phyloP scores from a whole-genome alignment of 2,797 vertebrate species.

The Premnoplex brunnescens region DNA sequence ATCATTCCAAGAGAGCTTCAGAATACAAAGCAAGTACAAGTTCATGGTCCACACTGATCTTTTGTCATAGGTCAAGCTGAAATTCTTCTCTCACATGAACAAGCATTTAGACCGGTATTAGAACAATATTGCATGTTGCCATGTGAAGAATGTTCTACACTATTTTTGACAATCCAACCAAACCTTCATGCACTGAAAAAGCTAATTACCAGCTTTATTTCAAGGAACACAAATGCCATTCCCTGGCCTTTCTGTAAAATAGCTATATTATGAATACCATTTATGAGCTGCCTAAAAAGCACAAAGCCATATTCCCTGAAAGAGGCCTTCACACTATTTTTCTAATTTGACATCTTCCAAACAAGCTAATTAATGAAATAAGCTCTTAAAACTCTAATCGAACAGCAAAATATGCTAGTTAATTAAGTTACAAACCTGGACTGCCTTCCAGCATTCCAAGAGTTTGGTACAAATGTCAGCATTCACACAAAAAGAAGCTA shows the following conservation, averaged over 20 bases:
- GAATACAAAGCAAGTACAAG: neutral
- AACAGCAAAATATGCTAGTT: neutral
- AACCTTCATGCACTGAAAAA: neutral
- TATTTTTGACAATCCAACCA: neutral
- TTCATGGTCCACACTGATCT: neutral
- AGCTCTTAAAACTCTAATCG: neutral
- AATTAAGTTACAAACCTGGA: neutral
- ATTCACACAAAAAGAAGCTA: neutral
- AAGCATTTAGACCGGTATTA: neutral
- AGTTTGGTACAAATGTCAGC: neutral
- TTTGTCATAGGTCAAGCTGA: neutral
- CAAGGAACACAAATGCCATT: neutral
- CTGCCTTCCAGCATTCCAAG: neutral
- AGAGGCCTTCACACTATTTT: neutral
- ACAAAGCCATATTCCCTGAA: neutral
- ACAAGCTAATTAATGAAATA: neutral
- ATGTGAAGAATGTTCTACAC: neutral
- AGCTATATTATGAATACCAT: neutral
- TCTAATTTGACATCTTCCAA: neutral
- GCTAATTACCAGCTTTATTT: neutral
- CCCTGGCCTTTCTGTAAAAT: neutral
- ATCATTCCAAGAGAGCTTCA: neutral
- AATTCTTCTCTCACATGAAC: neutral
- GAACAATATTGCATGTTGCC: neutral
- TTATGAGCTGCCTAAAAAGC: neutral